These are phyloP conservation scores for Xanthorhoe designata DNA, from an alignment of 2,888 invertebrate genomes.

Conservation along the genomic window DNA sequence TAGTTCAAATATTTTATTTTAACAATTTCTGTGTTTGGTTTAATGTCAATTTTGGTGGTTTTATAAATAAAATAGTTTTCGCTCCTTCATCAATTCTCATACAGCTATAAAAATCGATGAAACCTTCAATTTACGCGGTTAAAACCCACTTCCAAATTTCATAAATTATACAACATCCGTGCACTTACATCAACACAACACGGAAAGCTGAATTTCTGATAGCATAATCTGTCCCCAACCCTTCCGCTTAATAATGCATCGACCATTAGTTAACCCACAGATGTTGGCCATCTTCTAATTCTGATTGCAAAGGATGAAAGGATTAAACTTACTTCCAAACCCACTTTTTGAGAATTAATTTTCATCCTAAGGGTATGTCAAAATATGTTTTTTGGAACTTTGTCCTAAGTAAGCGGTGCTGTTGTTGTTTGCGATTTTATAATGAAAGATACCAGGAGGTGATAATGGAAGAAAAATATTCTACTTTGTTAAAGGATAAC, in stretches of 20 bases:
- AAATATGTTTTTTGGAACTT: constrained; percentile 2
- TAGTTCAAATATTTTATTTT: too few relatives aligned
- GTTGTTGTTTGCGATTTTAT: not conserved
- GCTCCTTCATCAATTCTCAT: too few relatives aligned
- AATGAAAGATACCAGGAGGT: not conserved
- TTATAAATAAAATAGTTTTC: too few relatives aligned
- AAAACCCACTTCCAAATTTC: constrained; percentile 13
- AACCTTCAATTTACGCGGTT: not conserved
- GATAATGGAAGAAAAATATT: not conserved
- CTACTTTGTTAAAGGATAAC: too few relatives aligned
- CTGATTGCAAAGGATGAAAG: constrained; percentile 79
- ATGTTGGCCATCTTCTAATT: constrained; percentile 78
- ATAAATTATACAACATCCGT: constrained; percentile 35
- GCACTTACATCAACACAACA: constrained; percentile 54
- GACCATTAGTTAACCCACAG: constrained; percentile 83
- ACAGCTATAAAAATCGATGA: not conserved
- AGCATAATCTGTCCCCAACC: constrained; percentile 81
- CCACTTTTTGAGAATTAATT: constrained; percentile 60
- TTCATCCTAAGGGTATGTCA: constrained; percentile 22
- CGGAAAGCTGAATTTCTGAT: constrained; percentile 67
- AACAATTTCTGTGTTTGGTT: too few relatives aligned
- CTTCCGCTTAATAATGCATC: constrained; percentile 82
- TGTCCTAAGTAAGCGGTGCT: constrained; percentile 28
- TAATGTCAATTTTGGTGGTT: too few relatives aligned
- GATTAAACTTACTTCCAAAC: constrained; percentile 69